Percentiles rank a stretch among this genome's conserved stretches.
Evolutionary conservation across 2,888 invertebrate species (phyloP).

Genomic region (Limnephilus auricula): DNA sequence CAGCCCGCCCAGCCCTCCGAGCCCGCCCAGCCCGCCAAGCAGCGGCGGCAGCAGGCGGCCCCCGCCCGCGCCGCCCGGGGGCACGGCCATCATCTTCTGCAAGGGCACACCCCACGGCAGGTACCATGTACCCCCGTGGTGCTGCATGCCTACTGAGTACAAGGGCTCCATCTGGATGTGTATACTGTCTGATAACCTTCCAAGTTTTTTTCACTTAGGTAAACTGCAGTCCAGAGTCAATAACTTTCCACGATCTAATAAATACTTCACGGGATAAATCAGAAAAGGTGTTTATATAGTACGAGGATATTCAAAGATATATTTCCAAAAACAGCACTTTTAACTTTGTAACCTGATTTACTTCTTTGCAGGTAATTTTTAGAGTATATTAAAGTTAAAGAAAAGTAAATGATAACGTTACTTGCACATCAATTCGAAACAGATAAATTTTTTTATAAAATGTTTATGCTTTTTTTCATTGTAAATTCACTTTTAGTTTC

Average conservation of each 20-base stretch:
- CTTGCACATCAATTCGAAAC: background rate
- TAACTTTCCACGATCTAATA: background rate
- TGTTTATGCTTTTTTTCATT: background rate
- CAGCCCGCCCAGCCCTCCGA: constrained; percentile 58
- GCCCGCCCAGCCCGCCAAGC: constrained; percentile 61
- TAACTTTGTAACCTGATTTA: background rate
- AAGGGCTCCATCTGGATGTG: constrained; percentile 63
- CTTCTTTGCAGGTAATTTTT: background rate
- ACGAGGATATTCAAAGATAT: background rate
- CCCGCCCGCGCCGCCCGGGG: constrained; percentile 74
- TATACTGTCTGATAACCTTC: background rate
- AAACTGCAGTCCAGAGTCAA: background rate
- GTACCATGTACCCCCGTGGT: constrained; percentile 76
- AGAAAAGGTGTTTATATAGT: background rate
- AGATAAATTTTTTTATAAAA: background rate
- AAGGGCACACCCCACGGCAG: constrained; percentile 79
- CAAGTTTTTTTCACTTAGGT: background rate
- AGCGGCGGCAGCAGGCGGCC: constrained; percentile 69
- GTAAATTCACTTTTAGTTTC: background rate
- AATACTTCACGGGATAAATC: background rate
- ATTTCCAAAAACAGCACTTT: background rate
- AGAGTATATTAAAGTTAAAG: background rate
- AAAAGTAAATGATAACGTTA: background rate
- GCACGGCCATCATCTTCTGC: constrained; percentile 79
- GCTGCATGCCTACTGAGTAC: constrained; percentile 65